Evolutionary conservation across 2,888 invertebrate species (phyloP).

Genomic region (Erebia aethiops): DNA sequence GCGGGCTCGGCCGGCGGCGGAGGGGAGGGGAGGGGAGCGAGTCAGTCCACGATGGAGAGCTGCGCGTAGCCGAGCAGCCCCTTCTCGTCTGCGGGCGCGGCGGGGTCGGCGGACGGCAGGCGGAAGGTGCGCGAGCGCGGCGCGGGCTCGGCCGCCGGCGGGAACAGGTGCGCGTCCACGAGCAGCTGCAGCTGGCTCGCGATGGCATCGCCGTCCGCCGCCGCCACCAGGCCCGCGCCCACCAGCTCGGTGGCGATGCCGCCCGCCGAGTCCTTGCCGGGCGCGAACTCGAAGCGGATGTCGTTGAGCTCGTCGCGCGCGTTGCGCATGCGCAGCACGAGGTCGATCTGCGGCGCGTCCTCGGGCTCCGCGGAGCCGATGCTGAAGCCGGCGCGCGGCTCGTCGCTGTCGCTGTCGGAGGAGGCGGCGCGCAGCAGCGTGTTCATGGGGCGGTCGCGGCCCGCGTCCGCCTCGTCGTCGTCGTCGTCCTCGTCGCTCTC

Average conservation of each 20-base stretch:
- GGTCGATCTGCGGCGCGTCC: conserved; percentile 86
- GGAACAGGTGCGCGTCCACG: conserved; percentile 84
- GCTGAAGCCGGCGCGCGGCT: conserved; percentile 58
- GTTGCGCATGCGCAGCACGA: conserved; percentile 96
- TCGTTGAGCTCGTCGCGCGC: conserved; percentile 97
- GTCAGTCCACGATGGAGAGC: conserved; percentile 95
- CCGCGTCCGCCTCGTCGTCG: conserved; percentile 75
- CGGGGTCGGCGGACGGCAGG: conserved; percentile 81
- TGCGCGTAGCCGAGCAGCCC: conserved; percentile 98
- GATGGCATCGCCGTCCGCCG: conserved; percentile 95
- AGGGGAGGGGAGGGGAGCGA: too few species aligned
- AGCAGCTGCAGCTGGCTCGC: conserved; percentile 95
- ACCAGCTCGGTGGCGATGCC: conserved; percentile 98
- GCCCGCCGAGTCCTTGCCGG: conserved; percentile 95
- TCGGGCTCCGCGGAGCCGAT: conserved; percentile 62
- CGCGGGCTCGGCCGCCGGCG: conserved; percentile 63
- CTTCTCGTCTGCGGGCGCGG: conserved; percentile 95
- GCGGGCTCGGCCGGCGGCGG: conserved; percentile 65
- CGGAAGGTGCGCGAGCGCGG: conserved; percentile 93
- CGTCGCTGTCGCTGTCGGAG: conserved; percentile 83
- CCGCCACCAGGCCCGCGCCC: conserved; percentile 97
- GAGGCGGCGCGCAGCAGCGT: conserved; percentile 83
- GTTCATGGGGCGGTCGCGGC: conserved; percentile 85
- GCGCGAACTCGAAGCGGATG: conserved; percentile 98
- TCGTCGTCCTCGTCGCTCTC: conserved; percentile 96